These are phyloP conservation scores for Neoaliturus tenellus DNA, from an alignment of 2,888 invertebrate genomes.

Conservation along the genomic window DNA sequence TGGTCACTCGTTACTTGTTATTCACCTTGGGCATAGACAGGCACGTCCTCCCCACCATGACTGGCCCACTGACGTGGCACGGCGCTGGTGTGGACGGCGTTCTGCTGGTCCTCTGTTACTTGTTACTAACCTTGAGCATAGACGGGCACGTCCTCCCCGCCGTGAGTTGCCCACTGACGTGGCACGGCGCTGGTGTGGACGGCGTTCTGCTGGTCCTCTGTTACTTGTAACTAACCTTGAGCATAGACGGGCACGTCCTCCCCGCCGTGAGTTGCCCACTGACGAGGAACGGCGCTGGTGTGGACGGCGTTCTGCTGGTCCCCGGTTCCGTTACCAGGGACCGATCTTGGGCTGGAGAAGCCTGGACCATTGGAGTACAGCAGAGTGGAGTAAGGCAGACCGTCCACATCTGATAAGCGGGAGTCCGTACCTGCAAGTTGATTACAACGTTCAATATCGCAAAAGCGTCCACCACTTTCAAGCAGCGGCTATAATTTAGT, in stretches of 20 bases:
- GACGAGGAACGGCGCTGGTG: conserved; percentile 83
- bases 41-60: conserved; percentile 90
- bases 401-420: conserved; percentile 84
- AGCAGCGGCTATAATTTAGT: too few species aligned
- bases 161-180: conserved; percentile 87
- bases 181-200: conserved; percentile 85
- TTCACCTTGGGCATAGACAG: conserved; percentile 72
- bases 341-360: conserved; percentile 78
- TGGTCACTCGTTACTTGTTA: conserved; percentile 66
- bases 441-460: too few species aligned
- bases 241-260: conserved; percentile 84
- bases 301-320: conserved; percentile 77
- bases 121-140: conserved; percentile 68
- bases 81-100: conserved; percentile 82
- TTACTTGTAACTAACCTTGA: conserved; percentile 63
- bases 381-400: conserved; percentile 84
- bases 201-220: conserved; percentile 73
- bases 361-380: conserved; percentile 88
- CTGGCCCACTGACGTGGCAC: conserved; percentile 88
- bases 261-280: conserved; percentile 88
- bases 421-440: conserved; percentile 87
- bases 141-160: conserved; percentile 88
- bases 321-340: conserved; percentile 72
- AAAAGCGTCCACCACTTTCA: too few species aligned
- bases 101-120: conserved; percentile 71